Evolutionary conservation across 1,140 invertebrate genomes (phyloP).

Genomic region (Araneus ventricosus): DNA sequence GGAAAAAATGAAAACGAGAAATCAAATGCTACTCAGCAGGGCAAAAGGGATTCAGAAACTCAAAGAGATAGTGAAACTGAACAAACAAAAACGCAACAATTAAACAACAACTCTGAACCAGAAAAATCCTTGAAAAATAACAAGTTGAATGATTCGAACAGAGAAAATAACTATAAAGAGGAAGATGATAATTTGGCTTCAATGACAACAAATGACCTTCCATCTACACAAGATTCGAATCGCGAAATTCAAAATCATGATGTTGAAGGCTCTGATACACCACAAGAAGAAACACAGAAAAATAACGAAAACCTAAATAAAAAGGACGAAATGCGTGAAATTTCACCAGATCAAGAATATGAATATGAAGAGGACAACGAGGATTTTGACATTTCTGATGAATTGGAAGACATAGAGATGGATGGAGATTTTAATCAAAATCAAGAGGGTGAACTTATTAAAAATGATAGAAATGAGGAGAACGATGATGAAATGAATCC

Average conservation of each 20-base stretch:
- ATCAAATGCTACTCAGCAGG: neutral
- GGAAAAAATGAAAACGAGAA: neutral
- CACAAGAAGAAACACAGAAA: neutral
- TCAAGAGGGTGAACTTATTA: no score
- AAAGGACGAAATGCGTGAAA: neutral
- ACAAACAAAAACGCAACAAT: neutral
- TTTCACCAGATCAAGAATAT: neutral
- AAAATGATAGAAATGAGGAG: no score
- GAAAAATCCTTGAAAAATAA: neutral
- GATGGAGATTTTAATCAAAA: no score
- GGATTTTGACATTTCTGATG: neutral
- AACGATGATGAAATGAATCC: neutral
- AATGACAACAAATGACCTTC: no score
- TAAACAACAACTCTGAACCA: neutral
- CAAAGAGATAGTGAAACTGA: neutral
- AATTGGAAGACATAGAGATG: no score
- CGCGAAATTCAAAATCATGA: neutral
- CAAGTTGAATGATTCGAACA: neutral
- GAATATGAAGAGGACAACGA: neutral
- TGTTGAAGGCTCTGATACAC: neutral
- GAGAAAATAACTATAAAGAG: neutral
- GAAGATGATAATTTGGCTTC: neutral
- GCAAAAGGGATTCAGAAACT: neutral
- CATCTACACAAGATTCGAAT: neutral
- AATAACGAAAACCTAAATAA: neutral